Percentiles rank a stretch among this genome's conserved stretches.
Evolutionary conservation across 2,113 vertebrate genomes (phyloP).

Genomic region (Chunga burmeisteri): DNA sequence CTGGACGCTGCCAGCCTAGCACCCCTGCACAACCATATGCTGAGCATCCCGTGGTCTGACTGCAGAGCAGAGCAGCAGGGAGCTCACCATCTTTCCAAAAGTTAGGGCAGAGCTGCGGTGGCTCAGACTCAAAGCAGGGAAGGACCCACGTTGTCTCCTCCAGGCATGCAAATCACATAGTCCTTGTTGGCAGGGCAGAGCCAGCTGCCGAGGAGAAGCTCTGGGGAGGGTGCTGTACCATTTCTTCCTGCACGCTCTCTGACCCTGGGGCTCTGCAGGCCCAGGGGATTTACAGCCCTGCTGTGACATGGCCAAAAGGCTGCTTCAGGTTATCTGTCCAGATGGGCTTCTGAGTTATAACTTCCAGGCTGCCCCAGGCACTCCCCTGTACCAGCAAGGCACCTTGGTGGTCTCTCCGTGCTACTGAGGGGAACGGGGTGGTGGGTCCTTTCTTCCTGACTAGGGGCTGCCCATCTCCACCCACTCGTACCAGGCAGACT

Average conservation of each 20-base stretch:
- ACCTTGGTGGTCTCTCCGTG: fast-evolving
- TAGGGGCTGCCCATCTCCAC: not conserved
- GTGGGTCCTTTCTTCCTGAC: not conserved
- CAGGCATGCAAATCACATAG: fast-evolving
- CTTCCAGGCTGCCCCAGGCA: not conserved
- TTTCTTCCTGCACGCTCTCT: not conserved
- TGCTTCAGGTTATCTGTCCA: not conserved
- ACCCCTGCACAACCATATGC: fast-evolving
- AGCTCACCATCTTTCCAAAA: not conserved
- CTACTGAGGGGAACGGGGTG: not conserved
- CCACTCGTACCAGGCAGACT: not conserved
- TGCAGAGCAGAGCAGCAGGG: not conserved
- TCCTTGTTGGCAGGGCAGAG: not conserved
- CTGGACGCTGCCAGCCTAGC: not conserved
- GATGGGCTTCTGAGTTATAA: not conserved
- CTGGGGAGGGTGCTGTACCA: not conserved
- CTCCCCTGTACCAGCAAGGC: not conserved
- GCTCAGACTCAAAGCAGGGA: not conserved
- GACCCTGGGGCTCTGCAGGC: not conserved
- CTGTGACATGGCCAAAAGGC: not conserved
- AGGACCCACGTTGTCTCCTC: not conserved
- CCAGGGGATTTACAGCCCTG: not conserved
- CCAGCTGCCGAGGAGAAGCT: not conserved
- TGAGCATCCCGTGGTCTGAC: not conserved
- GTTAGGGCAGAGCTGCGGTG: not conserved